Percentiles rank a stretch among this genome's conserved stretches.
Evolutionary conservation across 2,888 invertebrate genomes (phyloP).

Genomic region (Entomobrya proxima): DNA sequence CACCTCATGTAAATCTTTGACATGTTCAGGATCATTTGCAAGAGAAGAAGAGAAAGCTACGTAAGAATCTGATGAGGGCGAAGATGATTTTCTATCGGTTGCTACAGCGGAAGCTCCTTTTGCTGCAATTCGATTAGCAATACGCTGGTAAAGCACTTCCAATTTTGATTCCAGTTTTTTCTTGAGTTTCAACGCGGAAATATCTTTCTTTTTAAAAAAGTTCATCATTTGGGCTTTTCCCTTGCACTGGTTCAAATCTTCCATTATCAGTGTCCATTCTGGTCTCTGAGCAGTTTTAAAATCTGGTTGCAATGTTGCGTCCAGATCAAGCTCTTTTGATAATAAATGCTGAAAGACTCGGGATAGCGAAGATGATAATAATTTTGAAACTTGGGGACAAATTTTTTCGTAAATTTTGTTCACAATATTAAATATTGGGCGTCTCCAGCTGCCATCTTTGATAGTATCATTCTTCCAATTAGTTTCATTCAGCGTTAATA

Average conservation of each 20-base stretch:
- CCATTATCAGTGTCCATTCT: conserved; percentile 38
- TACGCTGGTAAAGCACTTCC: background rate
- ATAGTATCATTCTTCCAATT: conserved; percentile 28
- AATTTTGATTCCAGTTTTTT: conserved; percentile 18
- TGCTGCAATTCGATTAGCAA: background rate
- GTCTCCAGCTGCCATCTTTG: conserved; percentile 46
- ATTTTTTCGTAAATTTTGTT: conserved; percentile 34
- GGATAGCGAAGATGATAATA: conserved; percentile 23
- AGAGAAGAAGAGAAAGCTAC: background rate
- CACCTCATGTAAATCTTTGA: conserved; percentile 11
- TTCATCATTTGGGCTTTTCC: conserved; percentile 34
- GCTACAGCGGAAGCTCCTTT: background rate
- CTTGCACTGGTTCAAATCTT: conserved; percentile 30
- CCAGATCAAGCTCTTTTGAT: background rate
- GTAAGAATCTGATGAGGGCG: background rate
- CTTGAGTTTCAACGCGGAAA: conserved; percentile 17
- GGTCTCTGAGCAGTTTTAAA: conserved; percentile 13
- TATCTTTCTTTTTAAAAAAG: conserved; percentile 44
- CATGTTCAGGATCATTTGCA: conserved; percentile 9
- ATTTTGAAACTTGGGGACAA: conserved; percentile 46
- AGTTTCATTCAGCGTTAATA: conserved; percentile 15
- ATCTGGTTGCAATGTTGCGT: conserved; percentile 18
- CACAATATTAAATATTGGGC: conserved; percentile 1
- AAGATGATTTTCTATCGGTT: background rate
- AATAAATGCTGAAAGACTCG: conserved; percentile 31